These are phyloP conservation scores for Cerceris ruficornis DNA, from an alignment of 2,888 invertebrate genomes.

Conservation along the genomic window DNA sequence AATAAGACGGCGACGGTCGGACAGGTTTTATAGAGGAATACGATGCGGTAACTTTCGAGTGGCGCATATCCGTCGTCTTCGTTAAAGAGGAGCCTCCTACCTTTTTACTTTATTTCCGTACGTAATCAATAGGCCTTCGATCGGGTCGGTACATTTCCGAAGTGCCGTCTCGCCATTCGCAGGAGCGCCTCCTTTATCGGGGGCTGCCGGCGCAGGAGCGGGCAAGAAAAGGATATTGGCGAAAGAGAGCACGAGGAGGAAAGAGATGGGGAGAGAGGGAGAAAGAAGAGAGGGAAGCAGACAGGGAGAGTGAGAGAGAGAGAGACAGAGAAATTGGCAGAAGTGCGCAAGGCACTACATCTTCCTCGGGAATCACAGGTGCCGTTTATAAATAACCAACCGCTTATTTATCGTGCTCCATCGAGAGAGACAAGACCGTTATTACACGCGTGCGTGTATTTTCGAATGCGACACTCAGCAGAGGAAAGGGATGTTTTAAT, in stretches of 20 bases:
- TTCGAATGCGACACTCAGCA: background rate
- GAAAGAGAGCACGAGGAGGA: background rate
- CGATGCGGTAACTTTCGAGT: conserved; percentile 17
- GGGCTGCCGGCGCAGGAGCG: conserved; percentile 15
- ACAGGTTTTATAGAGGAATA: conserved; percentile 2
- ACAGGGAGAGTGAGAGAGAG: too few species aligned
- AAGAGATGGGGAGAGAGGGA: background rate
- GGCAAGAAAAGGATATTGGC: conserved; percentile 8
- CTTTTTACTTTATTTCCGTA: conserved; percentile 65
- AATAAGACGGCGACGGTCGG: background rate
- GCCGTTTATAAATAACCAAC: conserved; percentile 57
- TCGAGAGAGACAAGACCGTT: conserved; percentile 20
- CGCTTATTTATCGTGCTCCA: conserved; percentile 51
- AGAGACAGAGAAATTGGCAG: conserved; percentile 12
- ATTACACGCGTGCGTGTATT: background rate
- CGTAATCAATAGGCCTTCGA: conserved; percentile 67
- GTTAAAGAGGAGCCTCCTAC: conserved; percentile 48
- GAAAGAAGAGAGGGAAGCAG: background rate
- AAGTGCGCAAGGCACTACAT: conserved; percentile 33
- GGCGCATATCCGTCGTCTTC: conserved; percentile 30
- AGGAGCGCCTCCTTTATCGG: conserved; percentile 47
- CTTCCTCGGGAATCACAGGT: conserved; percentile 47
- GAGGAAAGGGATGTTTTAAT: background rate
- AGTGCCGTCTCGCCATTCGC: conserved; percentile 46
- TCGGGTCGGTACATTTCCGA: conserved; percentile 63